phyloP scores from a whole-genome alignment of 2,888 invertebrate species.

The Tetragonula carbonaria region DNA sequence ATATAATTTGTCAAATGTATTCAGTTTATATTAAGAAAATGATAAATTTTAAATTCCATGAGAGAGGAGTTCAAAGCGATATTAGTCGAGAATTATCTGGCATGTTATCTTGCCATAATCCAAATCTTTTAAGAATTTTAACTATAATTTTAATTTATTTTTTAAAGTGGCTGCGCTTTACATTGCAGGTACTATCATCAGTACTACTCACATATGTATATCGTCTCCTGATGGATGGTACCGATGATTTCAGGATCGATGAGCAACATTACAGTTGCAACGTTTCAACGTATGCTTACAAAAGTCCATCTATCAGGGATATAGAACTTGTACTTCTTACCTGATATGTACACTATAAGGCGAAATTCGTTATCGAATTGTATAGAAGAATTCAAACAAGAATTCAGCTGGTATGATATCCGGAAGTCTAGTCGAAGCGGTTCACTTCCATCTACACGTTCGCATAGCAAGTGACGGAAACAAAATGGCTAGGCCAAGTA shows the following conservation, averaged over 20 bases:
- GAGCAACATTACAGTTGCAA: neutral
- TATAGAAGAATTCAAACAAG: neutral
- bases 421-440: neutral
- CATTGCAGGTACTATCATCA: neutral
- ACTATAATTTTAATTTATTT: too few species aligned
- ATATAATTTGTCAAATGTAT: neutral
- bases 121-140: neutral
- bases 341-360: neutral
- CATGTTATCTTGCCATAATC: constrained; percentile 12
- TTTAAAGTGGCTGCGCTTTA: too few species aligned
- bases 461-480: constrained; percentile 49
- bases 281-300: neutral
- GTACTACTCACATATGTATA: neutral
- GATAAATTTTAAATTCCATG: constrained; percentile 1
- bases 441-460: neutral
- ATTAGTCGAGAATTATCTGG: constrained; percentile 23
- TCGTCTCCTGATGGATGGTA: neutral
- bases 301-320: neutral
- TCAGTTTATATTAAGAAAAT: constrained; percentile 17
- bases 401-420: neutral
- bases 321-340: too few species aligned
- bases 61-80: constrained; percentile 10
- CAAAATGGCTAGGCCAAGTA: constrained; percentile 35
- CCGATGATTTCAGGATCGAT: neutral
- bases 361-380: neutral